A percentile compares a stretch with the other conserved stretches of the same genome.
Evolutionary conservation across 2,113 vertebrate species (phyloP).

Genomic region (Amblyopsis rosae): DNA sequence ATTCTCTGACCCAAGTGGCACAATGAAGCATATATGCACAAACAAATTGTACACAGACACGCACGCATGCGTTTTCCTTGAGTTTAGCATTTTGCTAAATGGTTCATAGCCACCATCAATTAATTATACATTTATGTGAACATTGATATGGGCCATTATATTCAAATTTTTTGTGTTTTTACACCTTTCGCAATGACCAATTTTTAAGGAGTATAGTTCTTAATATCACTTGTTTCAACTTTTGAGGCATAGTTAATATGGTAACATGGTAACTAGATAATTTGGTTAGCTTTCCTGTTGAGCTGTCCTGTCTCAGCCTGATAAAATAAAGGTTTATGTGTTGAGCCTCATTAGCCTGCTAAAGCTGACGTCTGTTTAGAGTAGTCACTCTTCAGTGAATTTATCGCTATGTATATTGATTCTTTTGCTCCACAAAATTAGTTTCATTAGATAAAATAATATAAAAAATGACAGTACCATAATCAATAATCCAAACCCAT

Average conservation of each 20-base stretch:
- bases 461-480: constrained; percentile 25
- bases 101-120: no score
- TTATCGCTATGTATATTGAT: constrained; percentile 10
- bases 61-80: no score
- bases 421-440: constrained; percentile 19
- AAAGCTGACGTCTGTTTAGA: constrained; percentile 36
- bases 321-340: constrained; percentile 45
- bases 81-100: no score
- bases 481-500: constrained; percentile 54
- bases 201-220: no score
- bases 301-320: constrained; percentile 10
- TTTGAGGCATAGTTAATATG: constrained; percentile 3
- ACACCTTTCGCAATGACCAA: not conserved
- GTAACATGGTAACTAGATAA: constrained; percentile 20
- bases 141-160: not conserved
- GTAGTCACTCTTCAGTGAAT: not conserved
- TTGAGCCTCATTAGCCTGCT: constrained; percentile 55
- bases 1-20: constrained; percentile 13
- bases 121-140: no score
- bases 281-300: constrained; percentile 28
- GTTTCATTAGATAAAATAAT: constrained; percentile 37
- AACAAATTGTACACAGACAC: no score
- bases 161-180: not conserved
- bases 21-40: constrained; percentile 5
- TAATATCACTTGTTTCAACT: not conserved